Base-by-base conservation (phyloP, 2,888 invertebrate genomes). In the Leistus spinibarbis region DNA sequence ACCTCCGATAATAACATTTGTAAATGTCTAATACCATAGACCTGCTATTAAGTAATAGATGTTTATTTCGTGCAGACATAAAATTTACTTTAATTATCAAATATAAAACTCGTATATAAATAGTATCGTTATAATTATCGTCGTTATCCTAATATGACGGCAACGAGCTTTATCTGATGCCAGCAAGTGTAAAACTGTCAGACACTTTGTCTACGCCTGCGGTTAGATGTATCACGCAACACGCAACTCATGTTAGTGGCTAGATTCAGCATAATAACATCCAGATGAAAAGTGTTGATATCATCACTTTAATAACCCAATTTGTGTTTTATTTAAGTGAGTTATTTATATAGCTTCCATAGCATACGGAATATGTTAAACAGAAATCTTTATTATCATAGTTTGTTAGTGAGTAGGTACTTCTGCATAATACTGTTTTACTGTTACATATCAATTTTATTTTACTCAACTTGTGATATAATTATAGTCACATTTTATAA, bases 231-330 rank as follows among this genome's bases (percentile, higher is more conserved):
- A 60, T 53, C 64, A 71, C 57, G 64, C 64, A 71, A 71, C 71
- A 71, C 71, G 71, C 71, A 64, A 70, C 22, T 27, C 62, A 53
- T 60, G 23, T 60, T 27, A 69, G 64, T 54, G 13, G 64, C 63
- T 54, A 54, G 16, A 22, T 63, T 23, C 54, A 20, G 53, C 20
- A 71, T 71, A 71, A 71, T 64, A 53, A 54, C 27, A 69, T 69
- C 5, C 23, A 64, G 71, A 71, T 71, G 23, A 71, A 64, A 53
- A 54, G 64, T 22, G 23, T 23, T 24, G 71, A 71, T 71, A 71
- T 40, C 40, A 64, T 64, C 53, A 70, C 57, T 70, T 70, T 64
- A 70, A 71, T 64, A 40, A 64, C 64, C 54, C 64, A 63, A 71
- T 71, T 69, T 23, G 53, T 64, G 63, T 69, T 23, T 64, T 23